Base-by-base conservation (phyloP, 2,888 invertebrate genomes). In the Leptinotarsa tumamoca region DNA sequence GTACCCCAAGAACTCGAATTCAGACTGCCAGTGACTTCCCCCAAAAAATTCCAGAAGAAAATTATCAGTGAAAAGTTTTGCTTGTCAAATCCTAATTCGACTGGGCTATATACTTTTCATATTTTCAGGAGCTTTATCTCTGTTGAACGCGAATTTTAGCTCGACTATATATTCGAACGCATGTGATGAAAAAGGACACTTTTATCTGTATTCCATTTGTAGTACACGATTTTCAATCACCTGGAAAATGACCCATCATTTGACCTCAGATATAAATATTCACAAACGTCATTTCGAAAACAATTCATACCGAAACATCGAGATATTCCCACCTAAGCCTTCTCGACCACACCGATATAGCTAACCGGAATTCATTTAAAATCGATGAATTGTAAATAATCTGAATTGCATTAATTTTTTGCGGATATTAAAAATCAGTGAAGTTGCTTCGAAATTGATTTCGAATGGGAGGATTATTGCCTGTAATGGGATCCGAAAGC, bases 381-480 rank as follows among this genome's bases (percentile, higher is more conserved):
- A 81, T 81, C 82, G 80, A 79, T 82, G 82, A 82, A 82, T 80
- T 81, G 80, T 78, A 82, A 83, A 82, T 81, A 82, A 81, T 75
- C 80, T 73, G 74, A 75, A 78, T 78, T 77, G 81, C 80, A 81
- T 81, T 82, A 81, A 82, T 83, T 83, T 83, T 82, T 82, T 82
- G 80, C 78, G 82, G 81, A 84, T 84, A 84, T 83, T 84, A 85
- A 86, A 86, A 86, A 86, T 85, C 85, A 83, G 82, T 79, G 81
- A 81, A 81, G 82, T 83, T 80, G 80, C 77, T 82, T 81, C 81
- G 82, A 82, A 87, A 87, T 87, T 86, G 87, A 87, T 86, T 87
- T 86, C 84, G 85, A 87, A 87, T 86, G 82, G 84, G 79, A 81
- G 86, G 86, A 86, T 86, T 86, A 87, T 83, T 81, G 83, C 78